Base-by-base conservation (phyloP, 2,888 invertebrate genomes). In the Pasiphila rectangulata region DNA sequence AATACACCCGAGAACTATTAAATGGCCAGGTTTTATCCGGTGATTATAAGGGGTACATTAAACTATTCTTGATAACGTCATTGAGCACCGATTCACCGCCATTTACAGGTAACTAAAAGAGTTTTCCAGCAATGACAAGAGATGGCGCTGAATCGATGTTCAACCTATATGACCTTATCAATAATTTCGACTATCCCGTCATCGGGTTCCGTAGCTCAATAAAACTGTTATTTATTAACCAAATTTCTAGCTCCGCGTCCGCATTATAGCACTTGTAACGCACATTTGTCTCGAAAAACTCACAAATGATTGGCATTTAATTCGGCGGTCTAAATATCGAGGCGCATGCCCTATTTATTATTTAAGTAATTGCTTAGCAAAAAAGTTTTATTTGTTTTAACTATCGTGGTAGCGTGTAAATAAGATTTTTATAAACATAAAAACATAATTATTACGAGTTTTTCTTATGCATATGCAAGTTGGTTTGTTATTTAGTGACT, bases 401-500 rank as follows among this genome's bases (percentile, higher is more conserved):
- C 19, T 16, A 35, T 66, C 68, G 70, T 72, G 68, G 52, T 57
- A 61, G 69, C 65, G 68, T 87, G 87, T 87, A 87, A 75, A 87
- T 87, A 87, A 87, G 86, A 86, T 80, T 84, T 84, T 83, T 83
- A 81, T 83, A 82, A 79, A 80, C 68, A 74, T 74, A 69, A 32
- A 25, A 32, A 19, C 32, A n/a, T 41, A 48, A 41, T 64, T 63
- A 69, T 54, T 56, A 56, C 15, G 30, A 30, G 9, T 65, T 67
- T 67, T 69, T 69, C 64, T 56, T 74, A 64, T 78, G 69, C 77
- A 76, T 73, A 74, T 79, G 49, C 45, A 54, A 40, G 46, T 55
- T 52, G 44, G 75, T 82, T 85, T 85, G 86, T 86, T 87, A 86
- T 86, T 83, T 86, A 86, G 83, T 85, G 72, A 75, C 79, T 83